Conservation (phyloP, 2,113 vertebrate species). For the Gasterosteus aculeatus region DNA sequence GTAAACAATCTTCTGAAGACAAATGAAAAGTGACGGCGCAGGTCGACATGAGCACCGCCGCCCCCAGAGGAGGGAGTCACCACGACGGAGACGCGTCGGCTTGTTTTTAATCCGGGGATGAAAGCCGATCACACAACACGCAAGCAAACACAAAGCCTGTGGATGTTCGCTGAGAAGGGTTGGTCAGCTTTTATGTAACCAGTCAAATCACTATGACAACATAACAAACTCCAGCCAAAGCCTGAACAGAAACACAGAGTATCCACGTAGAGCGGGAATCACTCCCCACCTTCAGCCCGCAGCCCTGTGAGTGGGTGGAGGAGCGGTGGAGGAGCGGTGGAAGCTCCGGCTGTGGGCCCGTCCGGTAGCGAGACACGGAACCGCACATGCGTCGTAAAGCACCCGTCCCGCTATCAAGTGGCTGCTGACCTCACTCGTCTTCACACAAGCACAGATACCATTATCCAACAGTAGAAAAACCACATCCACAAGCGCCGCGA, state of each 20-base stretch:
- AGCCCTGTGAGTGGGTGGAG: too few species aligned
- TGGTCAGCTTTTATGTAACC: constrained; percentile 40
- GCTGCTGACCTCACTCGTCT: too few species aligned
- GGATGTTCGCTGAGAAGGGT: constrained; percentile 10
- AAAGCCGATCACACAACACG: not conserved
- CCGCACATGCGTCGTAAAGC: too few species aligned
- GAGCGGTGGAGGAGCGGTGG: too few species aligned
- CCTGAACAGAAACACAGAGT: constrained; percentile 8
- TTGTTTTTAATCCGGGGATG: not conserved
- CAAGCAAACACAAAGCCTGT: constrained; percentile 42
- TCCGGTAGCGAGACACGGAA: too few species aligned
- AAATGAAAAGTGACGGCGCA: not conserved
- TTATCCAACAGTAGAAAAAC: too few species aligned
- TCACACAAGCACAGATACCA: too few species aligned
- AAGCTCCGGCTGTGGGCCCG: too few species aligned
- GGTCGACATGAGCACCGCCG: not conserved
- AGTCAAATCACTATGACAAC: constrained; percentile 52
- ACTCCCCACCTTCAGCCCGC: not conserved
- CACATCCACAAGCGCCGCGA: too few species aligned
- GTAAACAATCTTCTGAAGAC: not conserved
- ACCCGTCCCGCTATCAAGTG: too few species aligned
- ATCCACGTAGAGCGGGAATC: not conserved
- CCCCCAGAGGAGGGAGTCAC: too few species aligned
- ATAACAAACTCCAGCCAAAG: constrained; percentile 42
- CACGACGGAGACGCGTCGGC: too few species aligned